These are phyloP conservation scores for Xenotilapia caudafasciata DNA, from an alignment of 2,113 vertebrate species.

Conservation along the genomic window DNA sequence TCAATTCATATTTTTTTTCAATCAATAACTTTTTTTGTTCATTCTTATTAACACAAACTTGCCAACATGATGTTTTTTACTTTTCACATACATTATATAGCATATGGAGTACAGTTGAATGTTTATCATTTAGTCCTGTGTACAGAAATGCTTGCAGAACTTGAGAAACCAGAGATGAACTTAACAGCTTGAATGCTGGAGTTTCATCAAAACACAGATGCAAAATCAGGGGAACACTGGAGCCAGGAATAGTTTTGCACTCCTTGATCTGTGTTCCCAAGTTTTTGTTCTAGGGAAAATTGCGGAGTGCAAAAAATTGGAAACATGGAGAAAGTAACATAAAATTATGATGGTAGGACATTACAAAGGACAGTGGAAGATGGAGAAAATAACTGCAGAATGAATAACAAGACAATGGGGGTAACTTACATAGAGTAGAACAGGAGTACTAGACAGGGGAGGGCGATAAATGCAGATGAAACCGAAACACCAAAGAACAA, in stretches of 20 bases:
- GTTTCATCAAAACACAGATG: background rate
- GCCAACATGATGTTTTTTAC: background rate
- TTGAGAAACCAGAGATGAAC: fast-evolving
- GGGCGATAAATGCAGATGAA: background rate
- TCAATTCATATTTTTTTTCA: background rate
- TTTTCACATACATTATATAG: background rate
- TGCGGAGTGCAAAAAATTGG: fast-evolving
- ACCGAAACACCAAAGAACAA: fast-evolving
- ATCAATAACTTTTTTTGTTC: background rate
- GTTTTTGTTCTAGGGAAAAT: background rate
- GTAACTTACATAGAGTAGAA: background rate
- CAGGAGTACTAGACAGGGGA: background rate
- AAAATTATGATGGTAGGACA: background rate
- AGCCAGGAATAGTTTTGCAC: background rate
- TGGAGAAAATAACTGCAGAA: background rate
- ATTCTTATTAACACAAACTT: background rate
- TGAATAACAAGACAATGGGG: background rate
- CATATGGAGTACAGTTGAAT: background rate
- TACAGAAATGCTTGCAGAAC: background rate
- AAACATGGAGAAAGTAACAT: background rate
- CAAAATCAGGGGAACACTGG: background rate
- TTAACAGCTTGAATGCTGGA: background rate
- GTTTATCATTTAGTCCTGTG: background rate
- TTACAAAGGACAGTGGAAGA: fast-evolving
- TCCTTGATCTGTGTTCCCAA: background rate